Evolutionary conservation across 2,888 invertebrate genomes (phyloP), one percentile per base, ranked within the genome.

Genomic region (Amblyjoppa fuscipennis): DNA sequence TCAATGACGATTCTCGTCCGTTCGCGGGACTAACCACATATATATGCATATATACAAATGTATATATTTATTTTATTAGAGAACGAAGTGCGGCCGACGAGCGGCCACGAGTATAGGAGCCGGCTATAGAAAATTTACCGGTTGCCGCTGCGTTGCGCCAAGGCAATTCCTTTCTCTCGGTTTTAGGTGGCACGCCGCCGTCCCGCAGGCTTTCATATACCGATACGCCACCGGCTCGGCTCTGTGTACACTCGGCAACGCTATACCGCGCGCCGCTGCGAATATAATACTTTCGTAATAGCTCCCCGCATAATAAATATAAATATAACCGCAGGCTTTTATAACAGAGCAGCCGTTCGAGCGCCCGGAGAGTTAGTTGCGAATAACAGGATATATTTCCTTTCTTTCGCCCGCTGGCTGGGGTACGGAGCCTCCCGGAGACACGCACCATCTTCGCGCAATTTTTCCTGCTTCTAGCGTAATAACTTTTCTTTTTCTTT

Each of bases 221-320:
- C 25, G 28, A 78, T 41, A 41, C 51, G 20, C 45, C 49, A 59
- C 53, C 51, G 71, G 31, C 61, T 71, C 38, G 56, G 13, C 6
- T 28, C 6, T 28, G 20, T 38, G 28, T 66, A 77, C 34, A 66
- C 70, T 66, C 66, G 16, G 25, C 13, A 70, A 51, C 56, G 31
- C 64, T 25, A 56, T 45, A 31, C n/a, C 71, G 49, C 11, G 38
- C 56, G 41, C 66, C 68, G 38, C 38, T 49, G 61, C 74, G 76
- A 77, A 74, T 86, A 80, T 81, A 86, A 82, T 77, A 77, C 83
- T 86, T 86, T 86, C 86, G 83, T 77, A 86, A 86, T 77, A 74
- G 69, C 78, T 81, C 76, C 11, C 74, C 69, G 76, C 77, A 81
- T 83, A 77, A 83, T 81, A 83, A 83, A 69, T 83, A 83, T 75